Evolutionary conservation across 1,140 invertebrate genomes (phyloP), one percentile per base, ranked within the genome.

Genomic region (Penaeus chinensis): DNA sequence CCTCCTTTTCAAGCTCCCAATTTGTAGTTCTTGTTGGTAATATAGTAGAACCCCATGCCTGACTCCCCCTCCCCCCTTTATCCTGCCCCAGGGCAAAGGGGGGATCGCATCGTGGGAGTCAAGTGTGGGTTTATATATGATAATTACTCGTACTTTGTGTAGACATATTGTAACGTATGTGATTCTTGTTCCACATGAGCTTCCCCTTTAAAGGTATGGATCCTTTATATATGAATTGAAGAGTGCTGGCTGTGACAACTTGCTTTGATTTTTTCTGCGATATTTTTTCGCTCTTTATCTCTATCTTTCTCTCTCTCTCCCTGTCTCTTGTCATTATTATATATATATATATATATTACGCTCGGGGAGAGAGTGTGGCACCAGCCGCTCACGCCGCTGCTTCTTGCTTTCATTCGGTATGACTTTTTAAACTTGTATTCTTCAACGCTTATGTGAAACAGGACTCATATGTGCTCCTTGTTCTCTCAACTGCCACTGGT

Each of bases 151-250:
- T 85, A 85, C 63, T 65, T 54, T 54, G 54, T 82, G 86, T 87
- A 87, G 86, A 87, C 61, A 82, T 66, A 77, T 87, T 87, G 86
- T 87, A 87, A 87, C 86, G 80, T 87, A 87, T 87, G 86, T 87
- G 86, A 87, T 82, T 87, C 86, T 87, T 87, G 86, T 87, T 87
- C 86, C 86, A 87, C 86, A 87, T 87, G 86, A 87, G 86, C 86
- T 82, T 87, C 86, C 74, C 80, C 74, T 65, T 77, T 65, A 77
- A 87, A 87, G 86, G 86, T 87, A 87, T 81, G 78, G 80, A 87
- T 76, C 74, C 80, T 47, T 77, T 69, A 76, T 79, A 47, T 82
- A 32, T 82, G 79, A 71, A 71, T 63, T 82, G 66, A 87, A 82
- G 79, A 82, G 42, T 42, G 79, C 37, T 87, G 80, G 80, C 79